Percentiles rank a stretch among this genome's conserved stretches.
Evolutionary conservation across 1,140 invertebrate species (phyloP).

Genomic region (Hypothenemus hampei): DNA sequence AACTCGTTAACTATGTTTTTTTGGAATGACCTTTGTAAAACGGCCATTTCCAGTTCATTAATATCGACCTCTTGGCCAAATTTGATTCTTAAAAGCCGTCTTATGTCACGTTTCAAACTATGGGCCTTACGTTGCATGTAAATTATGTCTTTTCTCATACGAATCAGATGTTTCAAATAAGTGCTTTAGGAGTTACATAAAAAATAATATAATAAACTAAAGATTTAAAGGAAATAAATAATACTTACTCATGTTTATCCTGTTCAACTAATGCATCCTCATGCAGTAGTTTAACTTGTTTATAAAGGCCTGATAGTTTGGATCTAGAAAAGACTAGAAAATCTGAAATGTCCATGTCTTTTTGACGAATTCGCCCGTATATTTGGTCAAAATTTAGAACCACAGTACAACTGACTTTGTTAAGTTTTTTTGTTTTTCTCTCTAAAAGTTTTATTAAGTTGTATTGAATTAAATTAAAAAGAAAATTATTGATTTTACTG

Average conservation of each 20-base stretch:
- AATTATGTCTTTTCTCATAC: constrained; percentile 53
- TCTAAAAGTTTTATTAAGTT: constrained; percentile 47
- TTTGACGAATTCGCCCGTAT: constrained; percentile 50
- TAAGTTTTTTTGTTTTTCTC: constrained; percentile 65
- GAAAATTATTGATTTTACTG: constrained; percentile 7
- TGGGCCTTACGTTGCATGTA: constrained; percentile 52
- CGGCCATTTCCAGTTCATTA: constrained; percentile 52
- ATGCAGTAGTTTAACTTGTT: constrained; percentile 59
- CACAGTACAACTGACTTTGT: constrained; percentile 60
- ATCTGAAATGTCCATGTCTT: constrained; percentile 51
- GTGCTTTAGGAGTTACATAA: constrained; percentile 43
- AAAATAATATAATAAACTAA: background rate
- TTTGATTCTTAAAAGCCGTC: constrained; percentile 52
- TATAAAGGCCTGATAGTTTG: constrained; percentile 53
- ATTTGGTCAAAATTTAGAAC: constrained; percentile 63
- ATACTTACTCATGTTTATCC: constrained; percentile 53
- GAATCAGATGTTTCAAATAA: constrained; percentile 50
- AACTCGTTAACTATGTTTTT: constrained; percentile 44
- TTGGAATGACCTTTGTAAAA: constrained; percentile 48
- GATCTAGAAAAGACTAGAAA: constrained; percentile 59
- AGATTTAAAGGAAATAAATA: background rate
- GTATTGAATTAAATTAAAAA: background rate
- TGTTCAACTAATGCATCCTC: constrained; percentile 57
- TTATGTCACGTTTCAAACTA: constrained; percentile 48
- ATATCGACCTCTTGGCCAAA: constrained; percentile 55